Base-by-base conservation (phyloP, 2,888 invertebrate species). In the Eubasilissa splendida region DNA sequence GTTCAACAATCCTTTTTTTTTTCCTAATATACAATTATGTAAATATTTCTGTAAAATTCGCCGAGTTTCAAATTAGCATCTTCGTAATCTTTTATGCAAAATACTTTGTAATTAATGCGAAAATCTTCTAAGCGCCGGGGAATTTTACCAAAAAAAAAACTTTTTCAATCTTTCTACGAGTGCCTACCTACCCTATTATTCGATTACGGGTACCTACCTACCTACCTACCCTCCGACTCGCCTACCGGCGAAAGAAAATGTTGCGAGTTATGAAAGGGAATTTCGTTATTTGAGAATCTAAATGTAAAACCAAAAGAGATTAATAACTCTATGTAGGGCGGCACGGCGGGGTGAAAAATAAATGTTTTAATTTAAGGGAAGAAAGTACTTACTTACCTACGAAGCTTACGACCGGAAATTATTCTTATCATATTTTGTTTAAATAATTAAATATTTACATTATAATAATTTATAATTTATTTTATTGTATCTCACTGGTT, bases 31-130 rank as follows among this genome's bases (percentile, higher is more conserved):
- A 31, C n/a, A 12, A 54, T 70, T 70, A 70, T 70, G 70, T 22
- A 70, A 70, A 70, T 70, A 70, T 9, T 10, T 31, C 54, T 3
- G 70, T 52, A 12, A 54, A 70, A 54, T 70, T 70, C 70, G 4
- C 70, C 12, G n/a, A 52, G 53, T 70, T 22, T 10, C 0, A 53
- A 73, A 73, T 73, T 73, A 56, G 58, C 73, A 58, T 73, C 58
- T 50, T 14, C 58, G 58, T 73, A 73, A 73, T 73, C 73, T 73
- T 73, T 73, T 73, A 73, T 73, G 73, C 42, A 73, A 73, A 73
- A 73, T 73, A 56, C 12, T 14, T 58, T 1, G 14, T 58, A 73
- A 73, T 73, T 73, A 73, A 73, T 58, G 58, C 73, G 59, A 22
- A 54, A 73, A 58, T 58, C 42, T 56, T 56, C 58, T 3, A n/a